Evolutionary conservation across 1,140 invertebrate species (phyloP), one percentile per base, ranked within the genome.

Genomic region (Holcopasites calliopsidis): DNA sequence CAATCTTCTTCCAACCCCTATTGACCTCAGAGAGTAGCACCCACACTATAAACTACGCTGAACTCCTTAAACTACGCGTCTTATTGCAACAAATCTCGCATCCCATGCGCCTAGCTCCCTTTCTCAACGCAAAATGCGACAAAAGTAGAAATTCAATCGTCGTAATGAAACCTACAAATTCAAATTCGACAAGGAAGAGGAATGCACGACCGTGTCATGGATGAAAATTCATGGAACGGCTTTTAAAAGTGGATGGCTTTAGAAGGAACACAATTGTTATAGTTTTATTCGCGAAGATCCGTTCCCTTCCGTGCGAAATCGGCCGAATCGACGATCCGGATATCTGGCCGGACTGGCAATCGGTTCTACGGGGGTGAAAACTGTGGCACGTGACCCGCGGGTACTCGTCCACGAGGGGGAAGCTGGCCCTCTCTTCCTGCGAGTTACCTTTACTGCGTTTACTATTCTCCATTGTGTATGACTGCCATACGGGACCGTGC

Each of bases 371-470:
- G 74, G 79, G 79, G 80, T 80, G 74, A 85, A 83, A 76, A 84
- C 78, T 72, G 58, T 76, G 86, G 82, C 86, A 87, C 86, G 86
- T 87, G 86, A 76, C 86, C 76, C 57, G 74, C 79, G 83, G 78
- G 73, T 81, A 74, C 71, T 75, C 70, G 71, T 62, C 35, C 68
- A 52, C 65, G 70, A 62, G 81, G 73, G 80, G 79, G 58, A 64
- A 75, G 35, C 40, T 61, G 38, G 66, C 54, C 65, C 72, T 79
- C 72, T 73, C n/a, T 82, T 61, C 70, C 82, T 83, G 76, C 76
- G 85, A 88, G 86, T 89, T 88, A 89, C 88, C 87, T 90, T 89
- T 88, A 86, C 85, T 82, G 85, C 85, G 76, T 88, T 89, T 89
- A 85, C 87, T 84, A 87, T 87, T 88, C 83, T 81, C 87, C 82